Evolutionary conservation across 2,113 vertebrate genomes (phyloP).

Genomic region (Callospermophilus lateralis): DNA sequence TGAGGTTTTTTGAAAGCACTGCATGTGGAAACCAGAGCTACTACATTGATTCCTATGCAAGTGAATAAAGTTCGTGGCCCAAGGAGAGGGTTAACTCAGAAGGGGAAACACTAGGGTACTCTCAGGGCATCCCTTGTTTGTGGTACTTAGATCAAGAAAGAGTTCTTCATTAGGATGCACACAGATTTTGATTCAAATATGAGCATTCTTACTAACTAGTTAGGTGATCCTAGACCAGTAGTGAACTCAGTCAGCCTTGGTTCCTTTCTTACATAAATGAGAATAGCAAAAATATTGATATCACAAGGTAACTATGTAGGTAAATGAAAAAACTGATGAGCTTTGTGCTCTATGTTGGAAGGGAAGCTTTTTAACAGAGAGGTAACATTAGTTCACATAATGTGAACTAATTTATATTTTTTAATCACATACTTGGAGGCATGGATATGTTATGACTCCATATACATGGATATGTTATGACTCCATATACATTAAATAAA

Average conservation of each 20-base stretch:
- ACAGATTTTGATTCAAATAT: not conserved
- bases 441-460: not conserved
- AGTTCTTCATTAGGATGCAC: not conserved
- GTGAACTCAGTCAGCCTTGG: not conserved
- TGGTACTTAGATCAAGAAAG: not conserved
- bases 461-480: too few species aligned
- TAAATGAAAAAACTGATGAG: not conserved
- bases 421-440: not conserved
- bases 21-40: not conserved
- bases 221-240: not conserved
- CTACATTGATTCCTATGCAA: not conserved
- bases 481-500: not conserved
- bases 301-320: not conserved
- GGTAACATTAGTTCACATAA: not conserved
- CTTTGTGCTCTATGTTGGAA: not conserved
- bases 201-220: not conserved
- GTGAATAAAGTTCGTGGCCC: not conserved
- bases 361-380: not conserved
- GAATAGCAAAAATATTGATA: not conserved
- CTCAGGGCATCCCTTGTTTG: not conserved
- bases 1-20: not conserved
- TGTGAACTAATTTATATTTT: not conserved
- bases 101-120: not conserved
- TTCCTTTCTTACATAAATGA: not conserved
- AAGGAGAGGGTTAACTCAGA: not conserved